These are phyloP conservation scores for Buceros bicornis DNA, from an alignment of 2,797 vertebrate genomes.

Conservation along the genomic window DNA sequence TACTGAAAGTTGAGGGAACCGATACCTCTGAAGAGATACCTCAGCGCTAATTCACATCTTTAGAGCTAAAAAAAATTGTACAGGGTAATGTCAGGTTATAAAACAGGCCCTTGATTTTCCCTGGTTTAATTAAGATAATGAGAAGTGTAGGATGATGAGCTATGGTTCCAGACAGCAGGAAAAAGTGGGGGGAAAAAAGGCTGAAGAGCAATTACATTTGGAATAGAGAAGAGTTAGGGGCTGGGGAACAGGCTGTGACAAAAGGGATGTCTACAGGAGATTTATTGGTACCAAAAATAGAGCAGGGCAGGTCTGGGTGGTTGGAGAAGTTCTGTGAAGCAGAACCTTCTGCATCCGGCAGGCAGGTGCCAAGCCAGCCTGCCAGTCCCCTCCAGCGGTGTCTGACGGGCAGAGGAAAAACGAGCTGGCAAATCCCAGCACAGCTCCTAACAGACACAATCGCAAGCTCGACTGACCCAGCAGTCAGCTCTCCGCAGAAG, in stretches of 20 bases:
- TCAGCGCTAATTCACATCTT: conserved; percentile 36
- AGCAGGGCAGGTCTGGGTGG: neutral
- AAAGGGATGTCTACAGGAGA: conserved; percentile 35
- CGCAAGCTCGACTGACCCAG: accelerated
- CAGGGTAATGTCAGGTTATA: conserved; percentile 58
- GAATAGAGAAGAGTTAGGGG: conserved; percentile 42
- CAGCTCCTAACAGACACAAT: accelerated
- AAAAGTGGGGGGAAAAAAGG: neutral
- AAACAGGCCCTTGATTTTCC: conserved; percentile 56
- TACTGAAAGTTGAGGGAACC: neutral
- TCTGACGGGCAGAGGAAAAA: neutral
- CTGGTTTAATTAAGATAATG: conserved; percentile 74
- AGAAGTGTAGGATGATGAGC: conserved; percentile 59
- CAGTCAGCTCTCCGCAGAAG: neutral
- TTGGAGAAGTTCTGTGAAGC: neutral
- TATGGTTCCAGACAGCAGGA: conserved; percentile 50
- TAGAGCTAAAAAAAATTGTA: conserved; percentile 31
- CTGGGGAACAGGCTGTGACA: conserved; percentile 48
- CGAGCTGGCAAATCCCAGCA: neutral
- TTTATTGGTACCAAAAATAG: conserved; percentile 54
- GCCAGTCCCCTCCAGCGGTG: neutral
- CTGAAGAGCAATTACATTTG: conserved; percentile 70
- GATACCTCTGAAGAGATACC: neutral
- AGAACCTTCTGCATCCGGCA: neutral
- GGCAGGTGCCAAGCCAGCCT: neutral